Evolutionary conservation across 2,113 vertebrate species (phyloP), one percentile per base, ranked within the genome.

Genomic region (Stercorarius parasiticus): DNA sequence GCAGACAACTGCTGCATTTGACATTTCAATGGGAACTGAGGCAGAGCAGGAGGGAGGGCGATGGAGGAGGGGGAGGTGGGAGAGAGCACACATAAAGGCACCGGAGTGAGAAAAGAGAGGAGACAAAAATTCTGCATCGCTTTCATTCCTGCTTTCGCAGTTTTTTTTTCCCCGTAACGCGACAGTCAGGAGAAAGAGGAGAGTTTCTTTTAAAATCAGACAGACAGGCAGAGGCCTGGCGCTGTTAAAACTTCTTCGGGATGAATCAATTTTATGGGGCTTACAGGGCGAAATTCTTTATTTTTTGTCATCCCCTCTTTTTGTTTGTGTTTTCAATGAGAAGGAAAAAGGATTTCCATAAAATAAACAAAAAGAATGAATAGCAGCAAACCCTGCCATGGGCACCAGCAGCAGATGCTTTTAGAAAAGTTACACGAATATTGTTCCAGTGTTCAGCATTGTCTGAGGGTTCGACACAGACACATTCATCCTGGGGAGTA

Each of bases 1-100:
- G 91, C 98, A 98, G 97, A 98, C 97, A 98, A 98, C 95, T 85
- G 97, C 95, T 91, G 97, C 95, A 97, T 98, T 98, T 98, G 98
- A 98, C 98, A 98, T 98, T 98, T 99, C 98, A 99, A 98, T 99
- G 98, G 95, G 93, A 98, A 92, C 84, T 66, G 49, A 92, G 91
- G 97, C 96, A 96, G 85, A 82, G 92, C 86, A 27, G 70, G 86
- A 91, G 72, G 90, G 92, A 95, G 94, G 73, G 87, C 9, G 6
- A 56, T 11, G 87, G 85, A 83, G 88, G 90, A 92, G 84, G 82
- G 82, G n/a, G 56, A 25, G 50, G 59, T 17, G 43, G 87, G 64
- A 82, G 55, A 89, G 58, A 88, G 66, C 52, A 10, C 82, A 13
- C 94, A 91, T 56, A 90, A 87, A 83, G 82, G 65, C 74, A 79